These are phyloP conservation scores for Gasterosteus nipponicus DNA, from an alignment of 2,113 vertebrate species.

Conservation along the genomic window DNA sequence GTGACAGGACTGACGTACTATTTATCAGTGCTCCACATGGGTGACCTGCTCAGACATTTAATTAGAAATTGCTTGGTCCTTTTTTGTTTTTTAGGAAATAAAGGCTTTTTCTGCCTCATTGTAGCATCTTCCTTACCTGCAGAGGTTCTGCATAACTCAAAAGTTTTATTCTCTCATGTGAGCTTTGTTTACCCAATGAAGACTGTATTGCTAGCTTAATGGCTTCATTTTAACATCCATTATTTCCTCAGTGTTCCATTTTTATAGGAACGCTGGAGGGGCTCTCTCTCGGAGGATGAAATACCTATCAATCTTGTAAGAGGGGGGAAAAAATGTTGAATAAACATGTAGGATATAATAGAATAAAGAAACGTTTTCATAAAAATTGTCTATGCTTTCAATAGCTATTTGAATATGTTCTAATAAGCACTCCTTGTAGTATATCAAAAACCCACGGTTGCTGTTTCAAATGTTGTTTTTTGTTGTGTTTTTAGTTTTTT, in stretches of 20 bases:
- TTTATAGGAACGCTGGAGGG: slow-evolving; percentile 30
- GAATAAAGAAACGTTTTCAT: slow-evolving; percentile 52
- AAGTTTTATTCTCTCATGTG: slow-evolving; percentile 30
- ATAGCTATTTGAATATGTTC: slow-evolving; percentile 61
- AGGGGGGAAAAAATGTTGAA: slow-evolving; percentile 8
- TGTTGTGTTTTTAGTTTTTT: background rate
- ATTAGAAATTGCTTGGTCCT: slow-evolving; percentile 44
- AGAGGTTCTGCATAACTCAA: slow-evolving; percentile 44
- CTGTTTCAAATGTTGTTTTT: slow-evolving; percentile 17
- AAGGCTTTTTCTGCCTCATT: slow-evolving; percentile 56
- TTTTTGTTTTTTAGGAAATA: slow-evolving; percentile 24
- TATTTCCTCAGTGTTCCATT: slow-evolving; percentile 51
- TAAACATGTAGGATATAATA: slow-evolving; percentile 59
- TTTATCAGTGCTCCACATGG: slow-evolving; percentile 63
- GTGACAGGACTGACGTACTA: slow-evolving; percentile 65
- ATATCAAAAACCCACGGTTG: slow-evolving; percentile 50
- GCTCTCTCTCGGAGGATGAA: slow-evolving; percentile 24
- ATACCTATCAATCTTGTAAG: background rate
- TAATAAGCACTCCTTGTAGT: slow-evolving; percentile 77
- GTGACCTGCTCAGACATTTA: slow-evolving; percentile 65
- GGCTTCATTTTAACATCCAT: slow-evolving; percentile 67
- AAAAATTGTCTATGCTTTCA: slow-evolving; percentile 60
- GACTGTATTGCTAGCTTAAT: slow-evolving; percentile 61
- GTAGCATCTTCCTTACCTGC: slow-evolving; percentile 60
- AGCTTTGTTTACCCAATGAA: slow-evolving; percentile 57